Conservation (phyloP, 2,888 invertebrate species). For the Lasioglossum malachurum region DNA sequence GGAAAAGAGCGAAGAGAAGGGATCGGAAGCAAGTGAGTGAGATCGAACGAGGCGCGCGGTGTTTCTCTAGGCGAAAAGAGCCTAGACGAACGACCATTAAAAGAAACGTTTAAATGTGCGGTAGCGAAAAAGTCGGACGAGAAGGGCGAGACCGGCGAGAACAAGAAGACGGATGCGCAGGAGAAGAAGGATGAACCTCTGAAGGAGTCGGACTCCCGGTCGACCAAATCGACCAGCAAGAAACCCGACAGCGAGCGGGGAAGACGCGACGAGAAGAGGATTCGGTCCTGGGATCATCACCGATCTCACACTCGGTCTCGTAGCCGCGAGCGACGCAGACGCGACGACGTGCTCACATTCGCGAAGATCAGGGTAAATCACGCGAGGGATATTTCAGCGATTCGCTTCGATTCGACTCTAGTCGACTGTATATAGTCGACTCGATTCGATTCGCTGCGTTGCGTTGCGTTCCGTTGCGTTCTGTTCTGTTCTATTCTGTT, state of each 20-base stretch:
- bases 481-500: too few relatives aligned
- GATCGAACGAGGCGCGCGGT: neutral
- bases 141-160: slow-evolving; percentile 79
- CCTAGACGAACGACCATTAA: slow-evolving; percentile 2
- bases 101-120: slow-evolving; percentile 29
- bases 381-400: neutral
- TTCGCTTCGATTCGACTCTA: neutral
- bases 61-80: neutral
- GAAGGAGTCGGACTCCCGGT: slow-evolving; percentile 83
- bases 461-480: too few relatives aligned
- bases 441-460: neutral
- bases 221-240: slow-evolving; percentile 86
- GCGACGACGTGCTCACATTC: slow-evolving; percentile 90
- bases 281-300: slow-evolving; percentile 82
- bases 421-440: neutral
- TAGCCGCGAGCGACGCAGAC: slow-evolving; percentile 86
- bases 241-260: slow-evolving; percentile 83
- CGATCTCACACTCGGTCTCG: slow-evolving; percentile 80
- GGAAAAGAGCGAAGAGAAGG: slow-evolving; percentile 83
- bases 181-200: slow-evolving; percentile 83
- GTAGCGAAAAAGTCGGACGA: slow-evolving; percentile 75
- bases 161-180: slow-evolving; percentile 85
- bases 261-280: slow-evolving; percentile 82
- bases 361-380: slow-evolving; percentile 90
- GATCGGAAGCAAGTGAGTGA: slow-evolving; percentile 79